Percentiles rank a stretch among this genome's conserved stretches.
Evolutionary conservation across 1,140 invertebrate species (phyloP).

Genomic region (Drosophila sucinea): DNA sequence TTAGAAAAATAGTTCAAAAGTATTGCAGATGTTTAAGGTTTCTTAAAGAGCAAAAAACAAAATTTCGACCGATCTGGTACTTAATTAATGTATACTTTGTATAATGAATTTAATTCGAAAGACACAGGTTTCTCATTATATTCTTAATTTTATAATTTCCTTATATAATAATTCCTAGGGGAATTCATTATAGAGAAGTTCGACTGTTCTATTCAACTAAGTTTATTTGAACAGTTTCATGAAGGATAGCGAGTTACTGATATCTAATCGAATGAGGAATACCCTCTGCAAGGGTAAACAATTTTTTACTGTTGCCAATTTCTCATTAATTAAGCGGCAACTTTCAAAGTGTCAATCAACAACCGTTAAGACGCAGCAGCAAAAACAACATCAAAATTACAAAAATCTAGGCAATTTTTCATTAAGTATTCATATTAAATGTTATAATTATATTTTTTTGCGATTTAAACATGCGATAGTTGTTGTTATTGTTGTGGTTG

Average conservation of each 20-base stretch:
- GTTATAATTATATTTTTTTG: conserved; percentile 46
- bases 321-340: conserved; percentile 26
- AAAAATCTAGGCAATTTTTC: conserved; percentile 35
- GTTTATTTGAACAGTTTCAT: too few species aligned
- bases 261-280: neutral
- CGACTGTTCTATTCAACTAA: too few species aligned
- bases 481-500: conserved; percentile 20
- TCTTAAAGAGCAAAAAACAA: too few species aligned
- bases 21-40: too few species aligned
- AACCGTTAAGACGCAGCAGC: conserved; percentile 9
- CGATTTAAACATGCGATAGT: conserved; percentile 21
- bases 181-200: too few species aligned
- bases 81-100: too few species aligned
- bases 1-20: neutral
- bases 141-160: too few species aligned
- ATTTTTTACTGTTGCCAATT: conserved; percentile 24
- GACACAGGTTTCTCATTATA: too few species aligned
- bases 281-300: neutral
- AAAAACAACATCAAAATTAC: conserved; percentile 32
- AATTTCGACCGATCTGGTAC: too few species aligned
- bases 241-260: too few species aligned
- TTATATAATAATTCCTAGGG: too few species aligned
- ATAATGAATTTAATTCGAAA: too few species aligned
- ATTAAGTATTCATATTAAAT: conserved; percentile 46
- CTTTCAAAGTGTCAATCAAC: conserved; percentile 51